These are phyloP conservation scores for Watsonalla cultraria DNA, from an alignment of 2,888 invertebrate genomes.

Conservation along the genomic window DNA sequence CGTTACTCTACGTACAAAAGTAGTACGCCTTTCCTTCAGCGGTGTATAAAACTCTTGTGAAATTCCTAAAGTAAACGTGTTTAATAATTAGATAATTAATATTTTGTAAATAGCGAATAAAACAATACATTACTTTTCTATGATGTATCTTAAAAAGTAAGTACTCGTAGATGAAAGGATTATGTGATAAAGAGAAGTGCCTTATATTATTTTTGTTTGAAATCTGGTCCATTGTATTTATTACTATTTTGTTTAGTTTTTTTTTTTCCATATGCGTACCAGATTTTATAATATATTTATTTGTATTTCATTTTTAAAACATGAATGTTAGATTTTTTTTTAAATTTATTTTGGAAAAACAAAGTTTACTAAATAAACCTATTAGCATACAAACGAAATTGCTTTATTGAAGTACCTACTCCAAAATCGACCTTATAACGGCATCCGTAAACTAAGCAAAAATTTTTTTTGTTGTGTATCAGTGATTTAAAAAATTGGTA, in stretches of 20 bases:
- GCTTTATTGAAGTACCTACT: no score
- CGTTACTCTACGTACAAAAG: no score
- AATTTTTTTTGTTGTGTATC: no score
- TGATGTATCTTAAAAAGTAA: slow-evolving; percentile 8
- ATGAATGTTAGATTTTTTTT: neutral
- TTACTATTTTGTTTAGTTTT: slow-evolving; percentile 3
- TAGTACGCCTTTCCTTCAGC: no score
- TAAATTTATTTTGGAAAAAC: neutral
- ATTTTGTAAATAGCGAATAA: neutral
- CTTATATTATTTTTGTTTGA: slow-evolving; percentile 44
- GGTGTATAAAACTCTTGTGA: neutral
- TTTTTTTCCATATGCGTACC: neutral
- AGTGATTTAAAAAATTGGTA: no score
- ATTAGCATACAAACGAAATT: neutral
- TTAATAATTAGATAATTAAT: neutral
- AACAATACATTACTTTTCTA: slow-evolving; percentile 1
- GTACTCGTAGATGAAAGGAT: slow-evolving; percentile 13
- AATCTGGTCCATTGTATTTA: slow-evolving; percentile 13
- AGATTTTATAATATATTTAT: neutral
- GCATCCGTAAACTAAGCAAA: no score
- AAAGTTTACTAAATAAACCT: neutral
- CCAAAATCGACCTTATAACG: no score
- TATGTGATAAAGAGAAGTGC: slow-evolving; percentile 72
- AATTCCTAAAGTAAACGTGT: neutral
- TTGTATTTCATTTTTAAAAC: neutral